Conservation (phyloP, 2,888 invertebrate genomes). For the Plutella xylostella region DNA sequence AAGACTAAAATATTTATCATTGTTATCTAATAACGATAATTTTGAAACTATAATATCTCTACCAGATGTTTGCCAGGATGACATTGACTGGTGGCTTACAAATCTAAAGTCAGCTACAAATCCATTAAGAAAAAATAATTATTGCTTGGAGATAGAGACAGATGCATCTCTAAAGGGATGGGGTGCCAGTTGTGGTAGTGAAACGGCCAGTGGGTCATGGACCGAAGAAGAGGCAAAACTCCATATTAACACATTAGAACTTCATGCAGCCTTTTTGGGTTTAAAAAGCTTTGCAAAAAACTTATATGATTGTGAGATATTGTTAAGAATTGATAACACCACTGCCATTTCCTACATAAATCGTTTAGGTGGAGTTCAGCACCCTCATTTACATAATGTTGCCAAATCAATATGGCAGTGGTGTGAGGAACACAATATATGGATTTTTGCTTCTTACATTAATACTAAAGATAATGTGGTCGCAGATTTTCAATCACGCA, state of each 20-base stretch:
- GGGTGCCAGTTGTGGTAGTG: conserved; percentile 3
- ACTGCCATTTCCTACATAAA: conserved; percentile 4
- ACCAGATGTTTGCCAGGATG: background rate
- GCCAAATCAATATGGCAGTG: conserved; percentile 4
- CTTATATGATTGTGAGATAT: background rate
- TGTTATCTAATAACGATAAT: background rate
- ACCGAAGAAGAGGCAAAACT: background rate
- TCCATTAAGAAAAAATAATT: conserved; percentile 3
- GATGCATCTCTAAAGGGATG: conserved; percentile 11
- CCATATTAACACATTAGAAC: conserved; percentile 4
- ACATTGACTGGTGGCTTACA: conserved; percentile 13
- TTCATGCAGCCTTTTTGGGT: background rate
- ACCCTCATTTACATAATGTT: background rate
- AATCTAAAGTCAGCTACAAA: conserved; percentile 3
- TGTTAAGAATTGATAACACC: conserved; percentile 3
- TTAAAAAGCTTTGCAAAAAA: conserved; percentile 1
- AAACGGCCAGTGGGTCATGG: conserved; percentile 3
- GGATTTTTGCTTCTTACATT: background rate
- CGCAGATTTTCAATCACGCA: conserved; percentile 1
- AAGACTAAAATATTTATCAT: conserved; percentile 5
- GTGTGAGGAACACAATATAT: background rate
- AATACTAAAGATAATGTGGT: conserved; percentile 3
- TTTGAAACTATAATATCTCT: conserved; percentile 7
- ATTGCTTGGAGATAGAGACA: conserved; percentile 9
- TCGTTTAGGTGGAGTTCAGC: background rate